Evolutionary conservation across 2,888 invertebrate genomes (phyloP).

Genomic region (Tolmerus cingulatus): DNA sequence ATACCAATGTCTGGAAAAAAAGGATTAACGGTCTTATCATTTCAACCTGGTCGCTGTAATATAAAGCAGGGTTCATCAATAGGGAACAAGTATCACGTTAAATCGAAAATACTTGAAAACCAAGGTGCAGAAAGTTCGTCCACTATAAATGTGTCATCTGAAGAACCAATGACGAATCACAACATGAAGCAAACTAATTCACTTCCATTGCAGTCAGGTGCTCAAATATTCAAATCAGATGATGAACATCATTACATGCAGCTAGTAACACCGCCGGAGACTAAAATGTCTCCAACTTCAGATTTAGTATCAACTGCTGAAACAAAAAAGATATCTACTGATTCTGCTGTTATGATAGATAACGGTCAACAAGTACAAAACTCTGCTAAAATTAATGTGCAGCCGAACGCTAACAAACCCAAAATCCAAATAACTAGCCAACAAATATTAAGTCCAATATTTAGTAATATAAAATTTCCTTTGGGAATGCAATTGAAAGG

Average conservation of each 20-base stretch:
- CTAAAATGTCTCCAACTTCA: not conserved
- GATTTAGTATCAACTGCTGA: not conserved
- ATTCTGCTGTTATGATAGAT: not conserved
- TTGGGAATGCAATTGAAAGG: conserved; percentile 55
- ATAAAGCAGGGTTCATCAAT: not conserved
- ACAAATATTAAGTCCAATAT: conserved; percentile 51
- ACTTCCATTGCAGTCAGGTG: not conserved
- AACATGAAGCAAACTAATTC: not conserved
- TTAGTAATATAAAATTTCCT: conserved; percentile 54
- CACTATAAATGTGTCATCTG: not conserved
- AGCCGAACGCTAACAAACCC: conserved; percentile 46
- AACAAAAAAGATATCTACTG: not conserved
- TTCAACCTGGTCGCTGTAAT: conserved; percentile 4
- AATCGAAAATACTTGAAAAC: not conserved
- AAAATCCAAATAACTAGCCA: conserved; percentile 52
- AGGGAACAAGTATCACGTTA: conserved; percentile 8
- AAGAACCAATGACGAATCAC: not conserved
- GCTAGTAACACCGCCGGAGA: not conserved
- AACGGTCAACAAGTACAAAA: not conserved
- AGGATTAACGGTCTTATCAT: not conserved
- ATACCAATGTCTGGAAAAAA: not conserved
- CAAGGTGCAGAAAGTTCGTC: not conserved
- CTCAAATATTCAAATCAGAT: not conserved
- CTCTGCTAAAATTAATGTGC: not conserved
- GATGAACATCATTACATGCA: not conserved